Evolutionary conservation across 1,140 invertebrate species (phyloP).

Genomic region (Drosophila equinoxialis): DNA sequence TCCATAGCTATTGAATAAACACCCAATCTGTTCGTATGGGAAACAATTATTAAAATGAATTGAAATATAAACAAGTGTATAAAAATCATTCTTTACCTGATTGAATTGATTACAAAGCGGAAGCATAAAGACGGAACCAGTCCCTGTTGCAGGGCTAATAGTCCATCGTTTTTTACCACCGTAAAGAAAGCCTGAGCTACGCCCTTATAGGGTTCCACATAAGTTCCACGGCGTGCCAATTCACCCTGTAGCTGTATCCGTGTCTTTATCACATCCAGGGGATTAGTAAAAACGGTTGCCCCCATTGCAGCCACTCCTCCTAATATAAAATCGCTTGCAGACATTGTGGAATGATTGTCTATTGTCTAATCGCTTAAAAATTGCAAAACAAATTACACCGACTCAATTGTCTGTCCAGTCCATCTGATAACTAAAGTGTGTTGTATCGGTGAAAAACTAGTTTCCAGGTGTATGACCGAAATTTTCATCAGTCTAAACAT

Average conservation of each 20-base stretch:
- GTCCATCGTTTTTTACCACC: not conserved
- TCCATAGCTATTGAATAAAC: constrained; percentile 1
- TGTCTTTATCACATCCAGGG: constrained; percentile 1
- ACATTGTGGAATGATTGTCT: not conserved
- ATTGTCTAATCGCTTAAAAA: not conserved
- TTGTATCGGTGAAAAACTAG: no score
- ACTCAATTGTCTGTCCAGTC: not conserved
- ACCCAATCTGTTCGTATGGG: not conserved
- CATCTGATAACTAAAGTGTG: not conserved
- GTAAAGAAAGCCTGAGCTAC: constrained; percentile 2
- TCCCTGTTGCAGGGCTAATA: not conserved
- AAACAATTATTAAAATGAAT: not conserved
- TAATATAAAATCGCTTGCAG: not conserved
- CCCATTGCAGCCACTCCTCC: not conserved
- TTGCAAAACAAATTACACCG: no score
- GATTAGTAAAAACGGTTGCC: not conserved
- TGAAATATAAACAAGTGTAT: no score
- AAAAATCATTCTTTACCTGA: not conserved
- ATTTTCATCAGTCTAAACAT: no score
- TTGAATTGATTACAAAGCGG: not conserved
- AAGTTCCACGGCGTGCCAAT: not conserved
- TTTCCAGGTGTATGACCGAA: no score
- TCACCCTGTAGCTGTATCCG: not conserved
- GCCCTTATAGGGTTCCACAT: not conserved
- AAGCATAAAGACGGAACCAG: not conserved